Percentiles rank a stretch among this genome's conserved stretches.
phyloP scores from a whole-genome alignment of 1,140 invertebrate species.

The Drosophila subobscura region DNA sequence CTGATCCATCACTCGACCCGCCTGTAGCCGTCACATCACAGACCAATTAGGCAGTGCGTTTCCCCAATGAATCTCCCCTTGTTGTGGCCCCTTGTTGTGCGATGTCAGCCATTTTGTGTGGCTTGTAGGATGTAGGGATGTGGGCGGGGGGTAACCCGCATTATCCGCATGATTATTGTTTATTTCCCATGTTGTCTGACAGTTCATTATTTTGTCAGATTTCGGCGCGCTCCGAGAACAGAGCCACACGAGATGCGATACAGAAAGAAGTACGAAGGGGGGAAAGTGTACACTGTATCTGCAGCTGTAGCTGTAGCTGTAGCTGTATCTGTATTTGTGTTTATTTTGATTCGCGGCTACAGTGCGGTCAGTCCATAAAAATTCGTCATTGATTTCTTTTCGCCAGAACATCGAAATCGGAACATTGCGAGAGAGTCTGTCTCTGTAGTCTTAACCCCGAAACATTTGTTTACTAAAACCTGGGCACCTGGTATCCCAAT shows the following conservation, averaged over 20 bases:
- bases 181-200: conserved; percentile 74
- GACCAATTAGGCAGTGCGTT: conserved; percentile 8
- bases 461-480: conserved; percentile 56
- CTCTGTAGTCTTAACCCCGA: conserved; percentile 55
- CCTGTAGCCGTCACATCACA: not conserved
- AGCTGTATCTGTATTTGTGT: conserved; percentile 28
- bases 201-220: conserved; percentile 81
- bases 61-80: not conserved
- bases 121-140: too few relatives aligned
- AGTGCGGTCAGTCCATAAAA: conserved; percentile 71
- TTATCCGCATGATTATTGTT: conserved; percentile 64
- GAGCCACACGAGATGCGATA: not conserved
- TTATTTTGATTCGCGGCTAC: conserved; percentile 63
- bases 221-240: conserved; percentile 42
- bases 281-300: too few relatives aligned
- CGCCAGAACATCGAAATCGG: conserved; percentile 32
- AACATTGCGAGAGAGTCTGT: conserved; percentile 19
- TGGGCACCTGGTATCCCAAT: conserved; percentile 16
- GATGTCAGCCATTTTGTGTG: conserved; percentile 50
- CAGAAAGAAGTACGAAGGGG: too few relatives aligned
- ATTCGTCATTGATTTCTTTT: conserved; percentile 75
- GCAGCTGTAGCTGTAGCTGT: too few relatives aligned
- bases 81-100: not conserved
- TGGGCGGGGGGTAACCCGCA: conserved; percentile 9
- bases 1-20: not conserved